Evolutionary conservation across 2,888 invertebrate species (phyloP).

Genomic region (Rhamphomyia laevipes): DNA sequence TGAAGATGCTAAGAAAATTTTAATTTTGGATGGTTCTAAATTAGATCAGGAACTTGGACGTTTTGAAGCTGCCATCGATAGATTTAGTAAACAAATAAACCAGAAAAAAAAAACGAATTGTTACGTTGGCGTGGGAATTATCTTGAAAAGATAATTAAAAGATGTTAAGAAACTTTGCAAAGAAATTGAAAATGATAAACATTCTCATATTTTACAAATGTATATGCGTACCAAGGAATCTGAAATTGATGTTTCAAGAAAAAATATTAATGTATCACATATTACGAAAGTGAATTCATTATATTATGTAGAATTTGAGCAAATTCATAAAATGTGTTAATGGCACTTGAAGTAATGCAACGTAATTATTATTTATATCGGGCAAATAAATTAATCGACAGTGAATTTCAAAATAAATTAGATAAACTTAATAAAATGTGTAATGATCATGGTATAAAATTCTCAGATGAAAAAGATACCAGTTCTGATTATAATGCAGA

Average conservation of each 20-base stretch:
- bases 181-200: conserved; percentile 28
- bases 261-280: conserved; percentile 26
- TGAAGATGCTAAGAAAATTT: too few relatives aligned
- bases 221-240: conserved; percentile 29
- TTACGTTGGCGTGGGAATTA: conserved; percentile 27
- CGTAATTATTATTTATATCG: conserved; percentile 13
- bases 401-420: conserved; percentile 15
- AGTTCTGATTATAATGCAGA: conserved; percentile 14
- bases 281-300: conserved; percentile 26
- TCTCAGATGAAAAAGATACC: conserved; percentile 14
- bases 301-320: conserved; percentile 22
- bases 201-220: conserved; percentile 21
- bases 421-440: conserved; percentile 15
- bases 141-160: conserved; percentile 20
- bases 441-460: conserved; percentile 17
- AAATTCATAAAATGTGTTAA: conserved; percentile 18
- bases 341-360: too few relatives aligned
- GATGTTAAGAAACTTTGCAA: conserved; percentile 26
- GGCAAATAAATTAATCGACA: conserved; percentile 12
- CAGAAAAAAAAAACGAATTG: conserved; percentile 26
- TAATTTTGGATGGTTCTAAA: too few relatives aligned
- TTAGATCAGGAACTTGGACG: conserved; percentile 29
- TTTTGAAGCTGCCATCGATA: conserved; percentile 25
- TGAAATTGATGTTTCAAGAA: conserved; percentile 27
- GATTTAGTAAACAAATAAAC: conserved; percentile 23